phyloP scores from a whole-genome alignment of 2,797 vertebrate genomes.

The Emys orbicularis region DNA sequence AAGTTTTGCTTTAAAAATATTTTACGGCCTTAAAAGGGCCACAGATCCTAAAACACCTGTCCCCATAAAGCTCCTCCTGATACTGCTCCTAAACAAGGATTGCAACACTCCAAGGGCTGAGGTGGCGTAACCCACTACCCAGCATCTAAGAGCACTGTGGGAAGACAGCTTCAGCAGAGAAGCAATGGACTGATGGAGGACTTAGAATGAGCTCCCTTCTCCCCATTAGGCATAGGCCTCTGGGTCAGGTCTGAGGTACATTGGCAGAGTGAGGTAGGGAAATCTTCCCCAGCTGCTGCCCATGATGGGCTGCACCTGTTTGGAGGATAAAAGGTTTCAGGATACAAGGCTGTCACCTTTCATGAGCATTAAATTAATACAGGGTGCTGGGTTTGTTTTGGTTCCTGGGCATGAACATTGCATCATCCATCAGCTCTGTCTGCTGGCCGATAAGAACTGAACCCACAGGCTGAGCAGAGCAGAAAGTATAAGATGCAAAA shows the following conservation, averaged over 20 bases:
- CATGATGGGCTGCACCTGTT: background rate
- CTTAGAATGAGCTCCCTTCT: background rate
- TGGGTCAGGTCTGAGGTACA: background rate
- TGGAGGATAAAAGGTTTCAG: background rate
- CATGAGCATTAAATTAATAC: background rate
- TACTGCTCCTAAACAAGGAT: background rate
- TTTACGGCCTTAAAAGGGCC: background rate
- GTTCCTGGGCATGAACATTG: background rate
- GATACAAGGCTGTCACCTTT: background rate
- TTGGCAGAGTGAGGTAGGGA: background rate
- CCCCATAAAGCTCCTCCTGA: background rate
- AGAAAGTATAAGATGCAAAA: background rate
- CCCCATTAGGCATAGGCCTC: background rate
- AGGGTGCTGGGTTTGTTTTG: conserved; percentile 10
- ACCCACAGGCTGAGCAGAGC: background rate
- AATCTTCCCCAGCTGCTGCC: background rate
- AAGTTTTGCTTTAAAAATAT: background rate
- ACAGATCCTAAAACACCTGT: background rate
- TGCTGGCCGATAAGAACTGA: conserved; percentile 43
- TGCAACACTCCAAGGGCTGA: background rate
- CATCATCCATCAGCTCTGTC: conserved; percentile 17
- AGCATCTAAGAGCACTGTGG: background rate
- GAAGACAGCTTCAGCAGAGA: background rate
- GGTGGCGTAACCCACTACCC: background rate
- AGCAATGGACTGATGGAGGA: background rate